Percentiles rank a stretch among this genome's conserved stretches.
Conservation (phyloP, 2,888 invertebrate species). For the Dasypogon diadema region DNA sequence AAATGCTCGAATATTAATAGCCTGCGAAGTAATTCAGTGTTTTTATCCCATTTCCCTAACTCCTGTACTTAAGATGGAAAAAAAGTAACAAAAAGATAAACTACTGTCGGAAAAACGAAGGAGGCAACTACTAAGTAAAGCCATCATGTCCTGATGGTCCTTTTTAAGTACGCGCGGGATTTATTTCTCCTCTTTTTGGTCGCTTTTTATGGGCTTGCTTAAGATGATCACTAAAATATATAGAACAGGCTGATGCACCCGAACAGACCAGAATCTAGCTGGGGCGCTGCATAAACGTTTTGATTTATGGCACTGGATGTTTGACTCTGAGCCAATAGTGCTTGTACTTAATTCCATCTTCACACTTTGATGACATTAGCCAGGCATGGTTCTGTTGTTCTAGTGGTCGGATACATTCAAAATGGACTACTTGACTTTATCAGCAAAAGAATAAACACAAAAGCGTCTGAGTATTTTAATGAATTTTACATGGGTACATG, state of each 20-base stretch:
- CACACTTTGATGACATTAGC: constrained; percentile 59
- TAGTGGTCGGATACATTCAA: constrained; percentile 13
- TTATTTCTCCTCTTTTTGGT: neutral
- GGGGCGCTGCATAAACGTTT: constrained; percentile 53
- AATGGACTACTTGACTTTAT: constrained; percentile 40
- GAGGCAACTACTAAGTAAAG: neutral
- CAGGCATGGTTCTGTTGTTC: constrained; percentile 54
- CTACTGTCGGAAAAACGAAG: neutral
- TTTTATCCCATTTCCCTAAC: constrained; percentile 3
- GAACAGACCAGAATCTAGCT: constrained; percentile 39
- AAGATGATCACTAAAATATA: constrained; percentile 8
- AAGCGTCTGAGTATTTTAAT: constrained; percentile 46
- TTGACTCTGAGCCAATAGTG: constrained; percentile 59
- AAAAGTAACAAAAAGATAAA: neutral
- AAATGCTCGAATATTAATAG: constrained; percentile 60
- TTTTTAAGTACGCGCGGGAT: constrained; percentile 20
- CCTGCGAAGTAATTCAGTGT: constrained; percentile 49
- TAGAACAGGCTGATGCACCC: constrained; percentile 32
- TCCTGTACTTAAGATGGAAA: constrained; percentile 26
- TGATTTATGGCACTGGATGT: constrained; percentile 57
- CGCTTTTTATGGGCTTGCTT: constrained; percentile 2
- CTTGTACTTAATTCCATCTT: constrained; percentile 59
- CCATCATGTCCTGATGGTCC: constrained; percentile 33
- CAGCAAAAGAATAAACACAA: constrained; percentile 44
- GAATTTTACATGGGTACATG: constrained; percentile 45